These are phyloP conservation scores for Paragorgia papillata DNA, from an alignment of 92 coral and sea anemone genomes.

Conservation along the genomic window DNA sequence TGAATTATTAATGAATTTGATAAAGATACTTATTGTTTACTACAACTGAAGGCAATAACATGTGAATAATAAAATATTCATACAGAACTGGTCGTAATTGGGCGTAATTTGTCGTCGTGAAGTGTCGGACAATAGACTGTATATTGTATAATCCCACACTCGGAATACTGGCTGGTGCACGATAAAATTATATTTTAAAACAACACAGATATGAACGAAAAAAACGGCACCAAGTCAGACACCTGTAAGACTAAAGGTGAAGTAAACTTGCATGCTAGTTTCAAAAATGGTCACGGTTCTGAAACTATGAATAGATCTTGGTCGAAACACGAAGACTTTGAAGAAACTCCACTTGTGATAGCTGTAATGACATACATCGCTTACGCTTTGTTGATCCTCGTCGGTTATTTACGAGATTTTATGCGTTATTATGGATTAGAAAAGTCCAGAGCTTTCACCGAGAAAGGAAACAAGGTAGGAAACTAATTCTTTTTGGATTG, in stretches of 20 bases:
- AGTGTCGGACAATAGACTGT: no score
- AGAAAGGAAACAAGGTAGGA: conserved; percentile 79
- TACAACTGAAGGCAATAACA: no score
- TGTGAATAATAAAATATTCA: no score
- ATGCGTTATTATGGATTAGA: conserved; percentile 94
- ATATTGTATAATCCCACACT: no score
- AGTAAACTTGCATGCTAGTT: background rate
- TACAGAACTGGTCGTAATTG: no score
- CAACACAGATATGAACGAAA: background rate
- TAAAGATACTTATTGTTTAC: no score
- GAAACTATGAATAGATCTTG: background rate
- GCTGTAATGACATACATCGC: conserved; percentile 95
- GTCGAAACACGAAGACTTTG: conserved; percentile 72
- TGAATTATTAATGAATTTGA: no score
- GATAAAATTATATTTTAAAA: no score
- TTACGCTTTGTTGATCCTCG: conserved; percentile 80
- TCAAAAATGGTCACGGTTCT: conserved; percentile 6
- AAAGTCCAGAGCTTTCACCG: conserved; percentile 82
- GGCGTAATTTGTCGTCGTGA: no score
- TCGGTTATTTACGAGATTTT: conserved; percentile 92
- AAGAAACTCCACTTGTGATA: conserved; percentile 85
- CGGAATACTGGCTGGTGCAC: no score
- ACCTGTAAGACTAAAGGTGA: background rate
- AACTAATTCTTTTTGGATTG: background rate
- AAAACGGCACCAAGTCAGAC: background rate